These are phyloP conservation scores for Sebastes diaconus DNA, from an alignment of 2,797 vertebrate genomes.

Conservation along the genomic window DNA sequence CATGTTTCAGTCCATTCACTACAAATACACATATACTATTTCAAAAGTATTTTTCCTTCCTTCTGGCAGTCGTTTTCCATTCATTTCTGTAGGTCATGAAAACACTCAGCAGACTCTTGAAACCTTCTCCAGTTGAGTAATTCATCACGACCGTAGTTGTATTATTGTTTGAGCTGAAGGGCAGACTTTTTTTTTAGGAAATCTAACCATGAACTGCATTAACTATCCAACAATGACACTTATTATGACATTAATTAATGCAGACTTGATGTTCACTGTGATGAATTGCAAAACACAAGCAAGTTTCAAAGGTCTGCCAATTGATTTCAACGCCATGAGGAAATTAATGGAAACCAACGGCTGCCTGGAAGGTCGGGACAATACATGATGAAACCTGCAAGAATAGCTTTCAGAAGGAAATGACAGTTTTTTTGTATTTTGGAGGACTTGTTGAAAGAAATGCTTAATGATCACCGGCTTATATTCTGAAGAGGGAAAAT, in stretches of 20 bases:
- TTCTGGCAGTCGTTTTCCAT: not conserved
- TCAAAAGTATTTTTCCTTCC: not conserved
- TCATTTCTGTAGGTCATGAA: not conserved
- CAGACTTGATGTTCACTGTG: not conserved
- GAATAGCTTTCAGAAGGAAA: not conserved
- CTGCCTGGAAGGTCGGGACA: not conserved
- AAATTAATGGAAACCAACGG: not conserved
- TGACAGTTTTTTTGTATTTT: not conserved
- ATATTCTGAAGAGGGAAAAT: not conserved
- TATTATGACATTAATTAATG: not conserved
- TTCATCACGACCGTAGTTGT: not conserved
- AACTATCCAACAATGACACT: not conserved
- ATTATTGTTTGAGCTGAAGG: not conserved
- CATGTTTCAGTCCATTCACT: not conserved
- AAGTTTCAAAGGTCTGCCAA: not conserved
- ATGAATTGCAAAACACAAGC: not conserved
- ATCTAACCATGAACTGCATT: not conserved
- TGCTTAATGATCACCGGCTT: not conserved
- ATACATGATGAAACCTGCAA: not conserved
- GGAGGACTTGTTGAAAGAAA: not conserved
- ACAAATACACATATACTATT: not conserved
- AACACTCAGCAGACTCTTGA: not conserved
- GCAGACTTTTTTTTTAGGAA: not conserved
- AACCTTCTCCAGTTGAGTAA: not conserved
- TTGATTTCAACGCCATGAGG: not conserved